Conservation (phyloP, 35 echinoderm and acorn worm species). For the Patiria miniata region DNA sequence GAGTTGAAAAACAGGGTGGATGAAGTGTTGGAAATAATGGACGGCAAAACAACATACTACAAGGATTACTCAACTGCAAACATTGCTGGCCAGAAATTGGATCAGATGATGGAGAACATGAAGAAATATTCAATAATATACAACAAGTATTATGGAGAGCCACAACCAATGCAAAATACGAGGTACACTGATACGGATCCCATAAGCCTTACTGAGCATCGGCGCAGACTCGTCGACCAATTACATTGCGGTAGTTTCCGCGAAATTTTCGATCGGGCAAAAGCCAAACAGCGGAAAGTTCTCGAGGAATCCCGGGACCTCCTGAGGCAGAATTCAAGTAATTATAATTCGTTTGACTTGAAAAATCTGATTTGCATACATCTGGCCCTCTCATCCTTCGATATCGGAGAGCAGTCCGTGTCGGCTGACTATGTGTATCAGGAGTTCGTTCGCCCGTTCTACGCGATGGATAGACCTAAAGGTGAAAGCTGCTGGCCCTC, state of each 20-base stretch:
- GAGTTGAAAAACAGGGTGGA: neutral
- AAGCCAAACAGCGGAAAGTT: neutral
- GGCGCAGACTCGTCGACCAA: neutral
- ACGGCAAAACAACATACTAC: neutral
- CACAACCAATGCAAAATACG: too few species aligned
- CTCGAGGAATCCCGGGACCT: neutral
- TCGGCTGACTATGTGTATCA: constrained; percentile 17
- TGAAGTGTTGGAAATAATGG: neutral
- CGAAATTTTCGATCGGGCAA: neutral
- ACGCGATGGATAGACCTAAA: neutral
- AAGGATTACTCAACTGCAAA: neutral
- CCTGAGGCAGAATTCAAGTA: neutral
- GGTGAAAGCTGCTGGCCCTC: neutral
- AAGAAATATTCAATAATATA: neutral
- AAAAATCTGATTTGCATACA: neutral
- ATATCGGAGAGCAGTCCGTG: neutral
- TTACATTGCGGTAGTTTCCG: neutral
- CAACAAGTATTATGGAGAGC: neutral
- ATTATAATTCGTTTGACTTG: constrained; percentile 24
- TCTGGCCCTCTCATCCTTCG: constrained; percentile 6
- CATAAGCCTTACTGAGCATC: neutral
- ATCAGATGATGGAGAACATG: neutral
- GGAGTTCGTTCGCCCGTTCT: neutral
- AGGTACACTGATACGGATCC: neutral
- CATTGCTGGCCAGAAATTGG: neutral